Evolutionary conservation across 2,797 vertebrate genomes (phyloP).

Genomic region (Hylomyscus alleni): DNA sequence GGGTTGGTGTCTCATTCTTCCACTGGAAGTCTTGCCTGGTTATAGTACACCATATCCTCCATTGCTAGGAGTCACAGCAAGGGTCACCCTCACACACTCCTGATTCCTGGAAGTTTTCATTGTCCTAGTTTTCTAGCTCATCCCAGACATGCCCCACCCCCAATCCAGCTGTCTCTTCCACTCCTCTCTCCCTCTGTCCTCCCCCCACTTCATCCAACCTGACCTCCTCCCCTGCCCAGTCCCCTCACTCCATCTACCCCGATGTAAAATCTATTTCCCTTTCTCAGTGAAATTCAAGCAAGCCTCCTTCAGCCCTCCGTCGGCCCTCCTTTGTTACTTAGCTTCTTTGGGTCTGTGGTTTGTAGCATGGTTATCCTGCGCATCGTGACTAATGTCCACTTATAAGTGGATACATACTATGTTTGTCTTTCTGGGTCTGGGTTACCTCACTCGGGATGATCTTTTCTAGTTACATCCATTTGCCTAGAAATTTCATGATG

Average conservation of each 20-base stretch:
- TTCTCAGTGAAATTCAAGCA: not conserved
- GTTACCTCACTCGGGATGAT: not conserved
- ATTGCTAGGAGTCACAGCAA: not conserved
- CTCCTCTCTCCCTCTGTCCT: not conserved
- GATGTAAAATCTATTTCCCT: not conserved
- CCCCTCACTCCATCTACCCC: not conserved
- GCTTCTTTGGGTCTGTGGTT: not conserved
- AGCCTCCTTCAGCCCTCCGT: not conserved
- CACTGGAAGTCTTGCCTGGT: not conserved
- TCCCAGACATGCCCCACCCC: not conserved
- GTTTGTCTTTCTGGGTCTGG: not conserved
- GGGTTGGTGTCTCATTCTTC: not conserved
- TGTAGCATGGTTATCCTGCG: not conserved
- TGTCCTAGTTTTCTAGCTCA: not conserved
- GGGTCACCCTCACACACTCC: not conserved
- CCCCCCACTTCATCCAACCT: not conserved
- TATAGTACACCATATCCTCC: not conserved
- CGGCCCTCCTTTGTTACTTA: not conserved
- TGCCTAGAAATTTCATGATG: not conserved
- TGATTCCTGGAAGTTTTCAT: not conserved
- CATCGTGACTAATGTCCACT: not conserved
- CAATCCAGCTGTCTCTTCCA: not conserved
- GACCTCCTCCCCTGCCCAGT: not conserved
- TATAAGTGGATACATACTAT: not conserved
- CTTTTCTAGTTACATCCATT: not conserved